Percentiles rank a stretch among this genome's conserved stretches.
Conservation (phyloP, 1,140 invertebrate species). For the Rhagoletis zephyria region DNA sequence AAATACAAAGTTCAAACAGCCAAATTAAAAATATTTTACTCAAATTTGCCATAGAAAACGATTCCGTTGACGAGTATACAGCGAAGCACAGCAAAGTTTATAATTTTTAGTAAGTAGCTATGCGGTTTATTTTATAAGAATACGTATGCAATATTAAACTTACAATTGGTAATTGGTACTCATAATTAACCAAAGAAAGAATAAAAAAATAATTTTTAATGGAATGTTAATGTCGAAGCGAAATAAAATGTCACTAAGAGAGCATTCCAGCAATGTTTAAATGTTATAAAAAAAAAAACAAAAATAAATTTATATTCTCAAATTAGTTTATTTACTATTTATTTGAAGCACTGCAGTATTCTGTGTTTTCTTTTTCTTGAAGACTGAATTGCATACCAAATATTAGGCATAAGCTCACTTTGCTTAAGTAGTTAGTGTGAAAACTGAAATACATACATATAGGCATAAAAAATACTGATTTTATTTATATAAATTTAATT, state of each 20-base stretch:
- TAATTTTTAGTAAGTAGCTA: background rate
- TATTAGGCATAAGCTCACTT: background rate
- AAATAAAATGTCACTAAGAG: too few relatives aligned
- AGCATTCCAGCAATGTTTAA: too few relatives aligned
- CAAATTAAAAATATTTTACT: background rate
- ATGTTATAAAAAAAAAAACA: too few relatives aligned
- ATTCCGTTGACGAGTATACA: background rate
- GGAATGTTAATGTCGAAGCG: too few relatives aligned
- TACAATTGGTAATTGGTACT: background rate
- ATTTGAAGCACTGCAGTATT: background rate
- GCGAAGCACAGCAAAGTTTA: background rate
- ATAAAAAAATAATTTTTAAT: background rate
- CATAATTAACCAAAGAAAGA: constrained; percentile 1
- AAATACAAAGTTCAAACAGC: constrained; percentile 29
- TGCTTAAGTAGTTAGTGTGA: background rate
- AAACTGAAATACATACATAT: background rate
- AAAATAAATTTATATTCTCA: too few relatives aligned
- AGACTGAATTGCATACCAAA: constrained; percentile 35
- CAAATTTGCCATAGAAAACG: constrained; percentile 11
- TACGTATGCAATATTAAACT: background rate
- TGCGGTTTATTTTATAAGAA: too few relatives aligned
- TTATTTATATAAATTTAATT: background rate
- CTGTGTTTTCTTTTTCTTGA: background rate
- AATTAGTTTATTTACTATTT: background rate
- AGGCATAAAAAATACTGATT: background rate